Evolutionary conservation across 2,888 invertebrate species (phyloP).

Genomic region (Liodrosophila aerea): DNA sequence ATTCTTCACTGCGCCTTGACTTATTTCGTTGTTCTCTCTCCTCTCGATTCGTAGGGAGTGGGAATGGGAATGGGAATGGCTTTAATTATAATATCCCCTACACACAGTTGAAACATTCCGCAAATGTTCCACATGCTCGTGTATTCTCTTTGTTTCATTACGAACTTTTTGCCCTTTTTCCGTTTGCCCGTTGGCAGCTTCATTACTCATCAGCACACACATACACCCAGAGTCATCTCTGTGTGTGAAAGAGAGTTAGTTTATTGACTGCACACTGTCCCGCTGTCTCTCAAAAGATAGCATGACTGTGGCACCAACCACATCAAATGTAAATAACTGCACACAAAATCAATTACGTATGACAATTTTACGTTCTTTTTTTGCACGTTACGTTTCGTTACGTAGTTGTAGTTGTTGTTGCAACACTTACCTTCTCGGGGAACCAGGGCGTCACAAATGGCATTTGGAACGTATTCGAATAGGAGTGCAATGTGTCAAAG

Average conservation of each 20-base stretch:
- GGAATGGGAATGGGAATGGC: conserved; percentile 29
- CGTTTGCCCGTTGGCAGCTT: conserved; percentile 47
- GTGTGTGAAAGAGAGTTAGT: conserved; percentile 32
- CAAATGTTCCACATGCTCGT: conserved; percentile 41
- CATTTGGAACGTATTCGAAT: conserved; percentile 97
- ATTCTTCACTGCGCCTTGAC: no score
- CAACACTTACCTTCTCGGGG: conserved; percentile 90
- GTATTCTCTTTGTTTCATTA: conserved; percentile 58
- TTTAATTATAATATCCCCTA: conserved; percentile 52
- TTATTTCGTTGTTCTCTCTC: no score
- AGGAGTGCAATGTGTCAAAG: conserved; percentile 96
- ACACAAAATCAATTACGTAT: conserved; percentile 58
- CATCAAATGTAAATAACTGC: conserved; percentile 72
- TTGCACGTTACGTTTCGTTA: conserved; percentile 8
- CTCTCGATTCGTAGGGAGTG: no score
- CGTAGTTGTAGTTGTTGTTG: conserved; percentile 2
- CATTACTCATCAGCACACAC: conserved; percentile 41
- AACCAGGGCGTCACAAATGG: conserved; percentile 97
- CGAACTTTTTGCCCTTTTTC: conserved; percentile 41
- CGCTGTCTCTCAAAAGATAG: background rate
- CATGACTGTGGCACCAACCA: conserved; percentile 37
- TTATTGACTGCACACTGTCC: conserved; percentile 43
- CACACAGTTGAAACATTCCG: conserved; percentile 35
- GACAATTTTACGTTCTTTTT: conserved; percentile 37
- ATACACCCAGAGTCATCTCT: conserved; percentile 1